Base-by-base conservation (phyloP, 2,113 vertebrate genomes). In the Otolemur garnettii region DNA sequence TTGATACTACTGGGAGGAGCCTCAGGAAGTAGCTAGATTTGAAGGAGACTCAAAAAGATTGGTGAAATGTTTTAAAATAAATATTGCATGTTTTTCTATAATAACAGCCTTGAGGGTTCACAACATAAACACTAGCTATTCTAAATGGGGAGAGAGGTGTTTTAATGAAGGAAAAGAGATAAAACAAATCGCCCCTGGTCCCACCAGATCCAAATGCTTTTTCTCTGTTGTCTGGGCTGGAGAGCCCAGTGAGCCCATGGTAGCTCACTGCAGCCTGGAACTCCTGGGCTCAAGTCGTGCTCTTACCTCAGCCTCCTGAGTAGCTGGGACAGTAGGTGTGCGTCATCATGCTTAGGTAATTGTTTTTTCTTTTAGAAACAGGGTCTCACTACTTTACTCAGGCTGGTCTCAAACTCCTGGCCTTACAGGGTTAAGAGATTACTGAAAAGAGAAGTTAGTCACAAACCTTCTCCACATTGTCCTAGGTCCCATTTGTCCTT, bases 101-200 rank as follows among this genome's bases (percentile, higher is more conserved):
- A 26, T n/a, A 60, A 86, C 22, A 68, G 24, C 45, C 82, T 26
- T 74, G 4, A 3, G 19, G 11, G 24, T 30, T 91, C 45, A 87
- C 22, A 78, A 60, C 22, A 66, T 79, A 84, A 89, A 60, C 35
- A 5, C 26, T 68, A 74, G 68, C 45, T 59, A 66, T 62, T 33
- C 30, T 30, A 21, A 14, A 17, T 17, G 28, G 9, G 0, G 11
- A 14, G 22, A 50, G 60, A 5, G 24, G 60, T 1, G 24, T 60
- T 60, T 86, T 93, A 94, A 89, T 66, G 45, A 94, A 77, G 53
- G 33, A 62, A 55, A 95, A 66, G 17, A 85, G 71, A 83, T 55
- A 55, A 82, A 87, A 19, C 13, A 87, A 95, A 59, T 50, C 4
- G n/a, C 45, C 5, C 38, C 53, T 3, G 19, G 24, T 60, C 17